Evolutionary conservation across 2,888 invertebrate species (phyloP).

Genomic region (Lissocephala sabroskyi): DNA sequence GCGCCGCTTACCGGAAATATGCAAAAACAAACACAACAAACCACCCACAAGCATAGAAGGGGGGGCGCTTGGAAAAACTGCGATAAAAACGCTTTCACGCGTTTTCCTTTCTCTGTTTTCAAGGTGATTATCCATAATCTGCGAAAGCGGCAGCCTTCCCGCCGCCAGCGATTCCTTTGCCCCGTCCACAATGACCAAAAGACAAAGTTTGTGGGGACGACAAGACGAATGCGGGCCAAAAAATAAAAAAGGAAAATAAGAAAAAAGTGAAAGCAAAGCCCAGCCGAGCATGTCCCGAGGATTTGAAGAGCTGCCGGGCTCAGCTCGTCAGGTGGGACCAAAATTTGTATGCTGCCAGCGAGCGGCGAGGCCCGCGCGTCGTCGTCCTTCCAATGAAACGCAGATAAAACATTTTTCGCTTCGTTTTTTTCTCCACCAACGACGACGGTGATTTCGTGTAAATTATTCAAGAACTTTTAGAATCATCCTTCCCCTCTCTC

Average conservation of each 20-base stretch:
- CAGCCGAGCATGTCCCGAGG: background rate
- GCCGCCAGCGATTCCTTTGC: background rate
- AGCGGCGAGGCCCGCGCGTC: too few relatives aligned
- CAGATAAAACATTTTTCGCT: constrained; percentile 63
- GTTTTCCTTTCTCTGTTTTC: constrained; percentile 26
- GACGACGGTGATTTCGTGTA: constrained; percentile 58
- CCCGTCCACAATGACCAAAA: constrained; percentile 22
- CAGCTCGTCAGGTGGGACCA: constrained; percentile 34
- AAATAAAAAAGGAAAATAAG: too few relatives aligned
- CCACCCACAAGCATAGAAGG: constrained; percentile 11
- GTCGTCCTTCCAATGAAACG: too few relatives aligned
- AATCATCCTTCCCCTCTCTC: too few relatives aligned
- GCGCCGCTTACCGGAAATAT: constrained; percentile 47
- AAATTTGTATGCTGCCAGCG: constrained; percentile 52
- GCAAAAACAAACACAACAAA: constrained; percentile 54
- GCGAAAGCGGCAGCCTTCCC: constrained; percentile 20
- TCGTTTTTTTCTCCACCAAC: constrained; percentile 17
- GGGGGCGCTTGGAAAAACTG: constrained; percentile 39
- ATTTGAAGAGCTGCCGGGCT: background rate
- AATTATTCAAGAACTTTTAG: constrained; percentile 47
- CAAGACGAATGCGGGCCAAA: too few relatives aligned
- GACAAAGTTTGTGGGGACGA: too few relatives aligned
- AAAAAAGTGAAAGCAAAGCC: background rate
- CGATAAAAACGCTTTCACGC: constrained; percentile 39
- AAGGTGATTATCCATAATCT: constrained; percentile 61